These are phyloP conservation scores for Meliscaeva auricollis DNA, from an alignment of 2,888 invertebrate genomes.

Conservation along the genomic window DNA sequence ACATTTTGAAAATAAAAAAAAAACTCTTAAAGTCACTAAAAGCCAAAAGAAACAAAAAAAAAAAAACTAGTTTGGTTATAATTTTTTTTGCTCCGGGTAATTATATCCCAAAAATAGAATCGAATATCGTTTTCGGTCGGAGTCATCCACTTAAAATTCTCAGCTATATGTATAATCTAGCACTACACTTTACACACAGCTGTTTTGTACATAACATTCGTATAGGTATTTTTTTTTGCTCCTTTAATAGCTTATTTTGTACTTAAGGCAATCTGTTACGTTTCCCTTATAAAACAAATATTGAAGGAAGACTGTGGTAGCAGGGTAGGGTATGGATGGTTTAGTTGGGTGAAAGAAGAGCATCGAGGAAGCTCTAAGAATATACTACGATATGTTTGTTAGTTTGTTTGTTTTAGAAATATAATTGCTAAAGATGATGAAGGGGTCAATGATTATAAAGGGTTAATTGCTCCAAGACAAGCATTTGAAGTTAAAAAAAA, in stretches of 20 bases:
- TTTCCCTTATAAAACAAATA: background rate
- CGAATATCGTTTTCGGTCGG: background rate
- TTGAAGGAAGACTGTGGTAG: background rate
- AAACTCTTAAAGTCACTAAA: too few species aligned
- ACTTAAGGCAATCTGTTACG: conserved; percentile 6
- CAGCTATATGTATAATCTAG: background rate
- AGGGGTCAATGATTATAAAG: background rate
- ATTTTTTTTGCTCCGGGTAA: background rate
- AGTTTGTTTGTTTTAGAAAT: background rate
- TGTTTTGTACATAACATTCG: background rate
- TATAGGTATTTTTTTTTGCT: background rate
- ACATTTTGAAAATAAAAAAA: too few species aligned
- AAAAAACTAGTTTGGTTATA: background rate
- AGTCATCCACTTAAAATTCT: background rate
- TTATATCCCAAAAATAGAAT: background rate
- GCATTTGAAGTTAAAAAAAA: background rate
- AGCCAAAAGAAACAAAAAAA: background rate
- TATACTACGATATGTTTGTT: too few species aligned
- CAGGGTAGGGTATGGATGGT: too few species aligned
- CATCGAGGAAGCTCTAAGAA: too few species aligned
- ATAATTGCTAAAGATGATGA: background rate
- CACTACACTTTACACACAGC: background rate
- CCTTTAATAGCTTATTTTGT: conserved; percentile 2
- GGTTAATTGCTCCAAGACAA: background rate
- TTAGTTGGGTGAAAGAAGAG: background rate